Evolutionary conservation across 1,140 invertebrate genomes (phyloP).

Genomic region (Brachionus plicatilis): DNA sequence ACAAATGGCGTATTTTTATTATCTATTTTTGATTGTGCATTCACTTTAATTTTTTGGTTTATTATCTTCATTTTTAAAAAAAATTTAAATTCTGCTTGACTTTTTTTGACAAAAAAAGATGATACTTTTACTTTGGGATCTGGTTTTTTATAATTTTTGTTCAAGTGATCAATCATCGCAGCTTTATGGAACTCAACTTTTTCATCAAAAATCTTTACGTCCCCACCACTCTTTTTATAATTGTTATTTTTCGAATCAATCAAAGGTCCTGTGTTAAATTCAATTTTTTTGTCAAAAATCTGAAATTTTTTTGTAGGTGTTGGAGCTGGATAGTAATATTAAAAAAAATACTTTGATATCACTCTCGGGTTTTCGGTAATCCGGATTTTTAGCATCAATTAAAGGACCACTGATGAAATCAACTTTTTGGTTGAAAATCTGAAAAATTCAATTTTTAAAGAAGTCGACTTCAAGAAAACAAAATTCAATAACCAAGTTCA

Average conservation of each 20-base stretch:
- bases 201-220: constrained; percentile 6
- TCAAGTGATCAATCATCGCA: background rate
- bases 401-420: background rate
- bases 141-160: background rate
- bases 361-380: background rate
- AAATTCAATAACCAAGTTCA: background rate
- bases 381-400: background rate
- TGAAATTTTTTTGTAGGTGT: background rate
- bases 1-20: background rate
- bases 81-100: background rate
- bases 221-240: background rate
- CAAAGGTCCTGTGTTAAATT: background rate
- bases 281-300: constrained; percentile 26
- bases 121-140: background rate
- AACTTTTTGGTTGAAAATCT: background rate
- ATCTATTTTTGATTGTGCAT: background rate
- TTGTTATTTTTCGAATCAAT: background rate
- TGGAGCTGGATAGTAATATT: background rate
- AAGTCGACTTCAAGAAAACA: too few relatives aligned
- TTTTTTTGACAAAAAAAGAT: background rate
- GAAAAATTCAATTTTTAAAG: background rate
- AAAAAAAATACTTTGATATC: background rate
- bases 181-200: background rate
- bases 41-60: background rate
- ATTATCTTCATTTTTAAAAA: background rate